phyloP scores from a whole-genome alignment of 2,888 invertebrate genomes.

The Tenthredo livida region DNA sequence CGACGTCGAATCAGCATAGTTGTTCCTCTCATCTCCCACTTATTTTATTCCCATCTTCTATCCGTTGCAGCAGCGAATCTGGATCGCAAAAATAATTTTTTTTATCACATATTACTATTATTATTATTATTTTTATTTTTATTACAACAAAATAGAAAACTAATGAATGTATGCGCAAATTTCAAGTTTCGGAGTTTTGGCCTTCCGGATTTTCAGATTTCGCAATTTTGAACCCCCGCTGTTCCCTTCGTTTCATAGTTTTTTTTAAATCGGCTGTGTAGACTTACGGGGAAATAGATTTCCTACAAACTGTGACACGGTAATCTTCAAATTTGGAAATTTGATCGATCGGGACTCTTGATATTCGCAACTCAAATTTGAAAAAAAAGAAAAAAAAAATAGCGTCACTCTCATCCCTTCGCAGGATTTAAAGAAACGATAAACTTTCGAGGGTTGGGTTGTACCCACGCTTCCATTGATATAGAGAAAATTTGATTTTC shows the following conservation, averaged over 20 bases:
- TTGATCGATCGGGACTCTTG: neutral
- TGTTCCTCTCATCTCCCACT: slow-evolving; percentile 53
- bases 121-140: neutral
- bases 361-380: neutral
- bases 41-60: slow-evolving; percentile 46
- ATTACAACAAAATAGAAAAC: neutral
- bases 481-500: slow-evolving; percentile 41
- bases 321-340: neutral
- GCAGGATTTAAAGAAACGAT: slow-evolving; percentile 46
- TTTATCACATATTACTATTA: no score
- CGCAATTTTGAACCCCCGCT: no score
- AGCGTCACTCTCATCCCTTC: slow-evolving; percentile 52
- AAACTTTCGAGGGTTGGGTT: slow-evolving; percentile 64
- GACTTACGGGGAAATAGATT: no score
- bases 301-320: no score
- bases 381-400: slow-evolving; percentile 29
- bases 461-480: neutral
- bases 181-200: no score
- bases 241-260: no score
- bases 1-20: slow-evolving; percentile 43
- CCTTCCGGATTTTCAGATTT: no score
- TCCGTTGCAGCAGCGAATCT: neutral
- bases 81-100: neutral
- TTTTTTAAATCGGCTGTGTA: no score
- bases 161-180: no score